These are phyloP conservation scores for Tethea ocularis DNA, from an alignment of 2,888 invertebrate species.

Conservation along the genomic window DNA sequence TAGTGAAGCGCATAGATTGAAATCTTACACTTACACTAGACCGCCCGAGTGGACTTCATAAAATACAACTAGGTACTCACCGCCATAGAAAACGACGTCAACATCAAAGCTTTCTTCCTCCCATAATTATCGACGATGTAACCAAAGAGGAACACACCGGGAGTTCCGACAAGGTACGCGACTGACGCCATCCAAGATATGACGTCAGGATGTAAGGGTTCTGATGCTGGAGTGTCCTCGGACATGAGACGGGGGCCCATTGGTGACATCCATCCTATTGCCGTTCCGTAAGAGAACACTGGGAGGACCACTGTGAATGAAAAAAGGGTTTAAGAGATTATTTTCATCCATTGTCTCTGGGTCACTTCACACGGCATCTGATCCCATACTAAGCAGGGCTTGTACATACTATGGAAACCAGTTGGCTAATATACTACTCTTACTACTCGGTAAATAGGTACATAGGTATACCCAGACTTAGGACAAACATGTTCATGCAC, in stretches of 20 bases:
- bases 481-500: no score
- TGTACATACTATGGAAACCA: no score
- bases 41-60: no score
- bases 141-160: conserved; percentile 81
- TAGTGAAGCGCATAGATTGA: no score
- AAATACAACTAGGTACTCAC: conserved; percentile 61
- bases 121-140: conserved; percentile 80
- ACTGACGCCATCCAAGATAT: conserved; percentile 84
- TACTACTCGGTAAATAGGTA: no score
- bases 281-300: conserved; percentile 80
- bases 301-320: conserved; percentile 77
- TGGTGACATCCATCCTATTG: conserved; percentile 84
- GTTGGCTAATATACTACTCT: no score
- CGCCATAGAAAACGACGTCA: conserved; percentile 71
- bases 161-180: conserved; percentile 80
- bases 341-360: no score
- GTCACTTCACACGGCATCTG: no score
- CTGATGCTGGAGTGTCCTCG: conserved; percentile 62
- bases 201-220: conserved; percentile 71
- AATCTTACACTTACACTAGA: no score
- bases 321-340: conserved; percentile 2
- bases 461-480: no score
- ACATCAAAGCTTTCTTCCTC: conserved; percentile 75
- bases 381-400: no score
- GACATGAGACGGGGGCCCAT: conserved; percentile 80